Evolutionary conservation across 2,113 vertebrate genomes (phyloP).

Genomic region (Mobula hypostoma): DNA sequence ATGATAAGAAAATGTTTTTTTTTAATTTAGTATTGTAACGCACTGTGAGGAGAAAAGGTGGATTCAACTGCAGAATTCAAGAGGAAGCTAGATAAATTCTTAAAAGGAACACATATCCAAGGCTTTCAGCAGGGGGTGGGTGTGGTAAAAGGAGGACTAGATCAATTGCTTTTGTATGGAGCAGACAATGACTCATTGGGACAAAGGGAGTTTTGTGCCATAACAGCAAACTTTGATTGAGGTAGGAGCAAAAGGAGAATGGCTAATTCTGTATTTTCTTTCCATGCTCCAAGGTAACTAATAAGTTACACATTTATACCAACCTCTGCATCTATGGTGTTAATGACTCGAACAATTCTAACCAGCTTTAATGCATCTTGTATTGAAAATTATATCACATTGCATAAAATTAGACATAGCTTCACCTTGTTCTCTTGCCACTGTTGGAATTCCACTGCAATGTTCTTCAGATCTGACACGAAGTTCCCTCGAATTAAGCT

Average conservation of each 20-base stretch:
- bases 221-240: too few species aligned
- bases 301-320: background rate
- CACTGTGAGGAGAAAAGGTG: too few species aligned
- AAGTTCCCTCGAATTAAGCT: slow-evolving; percentile 70
- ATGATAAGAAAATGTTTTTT: too few species aligned
- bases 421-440: slow-evolving; percentile 67
- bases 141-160: too few species aligned
- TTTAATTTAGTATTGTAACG: too few species aligned
- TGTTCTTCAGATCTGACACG: slow-evolving; percentile 58
- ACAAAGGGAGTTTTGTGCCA: too few species aligned
- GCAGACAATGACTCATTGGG: too few species aligned
- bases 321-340: background rate
- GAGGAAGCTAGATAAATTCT: too few species aligned
- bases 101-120: too few species aligned
- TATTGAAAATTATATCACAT: background rate
- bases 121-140: too few species aligned
- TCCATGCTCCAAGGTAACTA: background rate
- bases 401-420: background rate
- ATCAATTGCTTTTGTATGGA: too few species aligned
- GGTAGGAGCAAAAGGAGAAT: background rate
- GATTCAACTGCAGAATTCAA: too few species aligned
- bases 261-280: background rate
- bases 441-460: slow-evolving; percentile 65
- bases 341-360: background rate
- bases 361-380: background rate